A percentile compares a stretch with the other conserved stretches of the same genome.
Evolutionary conservation across 2,888 invertebrate species (phyloP).

Genomic region (Dryococelus australis): DNA sequence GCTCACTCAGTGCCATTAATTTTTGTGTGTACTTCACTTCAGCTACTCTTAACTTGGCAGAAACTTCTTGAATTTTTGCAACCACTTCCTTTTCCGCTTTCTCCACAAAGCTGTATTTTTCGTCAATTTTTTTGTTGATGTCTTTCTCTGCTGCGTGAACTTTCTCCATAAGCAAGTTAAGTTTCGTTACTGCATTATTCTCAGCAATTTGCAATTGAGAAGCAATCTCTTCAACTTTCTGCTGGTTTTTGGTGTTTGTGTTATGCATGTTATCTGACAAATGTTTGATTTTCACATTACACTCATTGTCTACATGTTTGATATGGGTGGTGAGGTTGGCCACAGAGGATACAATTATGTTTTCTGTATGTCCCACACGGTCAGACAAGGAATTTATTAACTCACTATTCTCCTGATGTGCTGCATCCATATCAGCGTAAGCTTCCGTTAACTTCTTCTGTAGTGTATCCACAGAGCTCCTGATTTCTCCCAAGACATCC

Average conservation of each 20-base stretch:
- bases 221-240: not conserved
- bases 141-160: not conserved
- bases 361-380: not conserved
- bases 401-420: not conserved
- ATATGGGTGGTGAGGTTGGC: not conserved
- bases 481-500: not conserved
- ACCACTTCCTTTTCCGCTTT: not conserved
- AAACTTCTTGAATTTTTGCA: not conserved
- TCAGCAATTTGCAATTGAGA: not conserved
- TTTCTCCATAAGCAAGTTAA: not conserved
- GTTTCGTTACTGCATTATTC: not conserved
- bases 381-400: not conserved
- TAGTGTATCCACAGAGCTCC: not conserved
- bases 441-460: not conserved
- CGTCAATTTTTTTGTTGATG: not conserved
- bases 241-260: not conserved
- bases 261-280: not conserved
- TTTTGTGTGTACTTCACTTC: not conserved
- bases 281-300: not conserved
- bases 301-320: not conserved
- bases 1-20: not conserved
- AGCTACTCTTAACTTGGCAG: not conserved
- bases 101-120: not conserved
- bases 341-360: not conserved
- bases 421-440: not conserved